Evolutionary conservation across 92 coral and sea anemone species (phyloP).

Genomic region (Epizoanthus scotinus): DNA sequence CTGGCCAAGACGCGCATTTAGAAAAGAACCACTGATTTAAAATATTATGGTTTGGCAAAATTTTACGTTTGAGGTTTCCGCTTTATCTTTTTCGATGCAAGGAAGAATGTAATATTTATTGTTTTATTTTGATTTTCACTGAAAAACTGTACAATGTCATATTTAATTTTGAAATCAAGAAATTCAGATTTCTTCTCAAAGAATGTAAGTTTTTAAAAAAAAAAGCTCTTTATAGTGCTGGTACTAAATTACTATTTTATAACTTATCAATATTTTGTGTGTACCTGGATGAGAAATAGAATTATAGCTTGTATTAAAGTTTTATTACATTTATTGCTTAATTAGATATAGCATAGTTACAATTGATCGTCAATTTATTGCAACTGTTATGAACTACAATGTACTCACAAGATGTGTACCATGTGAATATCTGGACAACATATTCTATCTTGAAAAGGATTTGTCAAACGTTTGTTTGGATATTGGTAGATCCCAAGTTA

Average conservation of each 20-base stretch:
- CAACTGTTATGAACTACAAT: neutral
- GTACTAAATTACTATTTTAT: neutral
- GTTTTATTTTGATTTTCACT: too few relatives aligned
- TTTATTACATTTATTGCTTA: neutral
- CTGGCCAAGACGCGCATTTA: neutral
- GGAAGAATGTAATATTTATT: too few relatives aligned
- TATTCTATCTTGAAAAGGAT: neutral
- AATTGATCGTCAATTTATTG: too few relatives aligned
- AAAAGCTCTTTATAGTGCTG: neutral
- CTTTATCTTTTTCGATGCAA: too few relatives aligned
- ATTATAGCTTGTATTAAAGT: neutral
- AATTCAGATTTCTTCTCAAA: neutral
- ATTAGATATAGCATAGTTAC: neutral
- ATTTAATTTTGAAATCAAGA: neutral
- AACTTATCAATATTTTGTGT: neutral
- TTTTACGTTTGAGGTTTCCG: too few relatives aligned
- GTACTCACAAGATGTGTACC: neutral
- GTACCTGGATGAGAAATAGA: conserved; percentile 5
- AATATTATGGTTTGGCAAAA: too few relatives aligned
- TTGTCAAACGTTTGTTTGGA: neutral
- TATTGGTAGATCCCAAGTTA: neutral
- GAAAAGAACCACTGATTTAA: neutral
- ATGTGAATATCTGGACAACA: neutral
- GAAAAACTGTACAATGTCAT: too few relatives aligned
- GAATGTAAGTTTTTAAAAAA: neutral